Evolutionary conservation across 2,888 invertebrate genomes (phyloP), one percentile per base, ranked within the genome.

Genomic region (Andrena minutula): DNA sequence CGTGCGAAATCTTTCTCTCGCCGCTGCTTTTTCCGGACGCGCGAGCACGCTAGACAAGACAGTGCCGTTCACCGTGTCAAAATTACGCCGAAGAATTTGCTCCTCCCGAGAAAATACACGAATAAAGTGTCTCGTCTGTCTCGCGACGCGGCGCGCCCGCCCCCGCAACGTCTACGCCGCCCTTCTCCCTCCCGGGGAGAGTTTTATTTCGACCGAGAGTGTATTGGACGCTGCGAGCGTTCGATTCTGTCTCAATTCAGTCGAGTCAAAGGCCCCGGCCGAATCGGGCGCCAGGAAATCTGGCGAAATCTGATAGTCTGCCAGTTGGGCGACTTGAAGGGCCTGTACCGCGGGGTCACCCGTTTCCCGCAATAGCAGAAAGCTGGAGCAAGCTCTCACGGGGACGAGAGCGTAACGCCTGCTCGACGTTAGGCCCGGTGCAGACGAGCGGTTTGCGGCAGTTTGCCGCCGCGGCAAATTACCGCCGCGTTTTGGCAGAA

Each of bases 1-100:
- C 86, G 53, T 53, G 78, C 78, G 75, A 85, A 85, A 85, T 85
- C 86, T 85, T 82, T 68, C 75, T 73, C 65, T 65, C 35, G 74
- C 69, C 61, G 30, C 68, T 80, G 75, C 56, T 76, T 83, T 81
- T 83, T 70, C 73, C 81, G 30, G 73, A 66, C 72, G 35, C 68
- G 49, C 35, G 51, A 16, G 58, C 71, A 71, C 69, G 73, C 51
- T 75, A 86, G 83, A 78, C 83, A 28, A 75, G 73, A 66, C 81
- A 69, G 75, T 82, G 66, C 35, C 82, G 79, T 82, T 82, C 79
- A 69, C 77, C 61, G 58, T 75, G 80, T 85, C 85, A 80, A 85
- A 85, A 85, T 79, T 77, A 75, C 58, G 51, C 63, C 47, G 71
- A 35, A 72, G 65, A 82, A 61, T 85, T 74, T 61, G 61, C 68